A percentile compares a stretch with the other conserved stretches of the same genome.
These are phyloP conservation scores for Myopa testacea DNA, from an alignment of 2,888 invertebrate genomes.

Conservation along the genomic window DNA sequence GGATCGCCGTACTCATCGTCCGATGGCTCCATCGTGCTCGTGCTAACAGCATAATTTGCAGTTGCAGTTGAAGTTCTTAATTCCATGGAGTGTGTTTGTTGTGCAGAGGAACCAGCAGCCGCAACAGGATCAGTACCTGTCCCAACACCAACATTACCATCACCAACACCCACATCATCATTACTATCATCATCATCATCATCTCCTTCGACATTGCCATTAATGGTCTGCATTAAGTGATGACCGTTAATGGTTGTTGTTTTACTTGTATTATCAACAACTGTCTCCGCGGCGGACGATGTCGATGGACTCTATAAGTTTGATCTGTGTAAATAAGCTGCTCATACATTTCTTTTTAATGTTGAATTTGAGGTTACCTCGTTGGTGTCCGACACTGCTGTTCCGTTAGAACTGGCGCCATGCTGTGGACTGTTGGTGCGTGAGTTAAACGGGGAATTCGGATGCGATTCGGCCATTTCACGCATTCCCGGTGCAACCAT, in stretches of 20 bases:
- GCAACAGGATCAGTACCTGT: not conserved
- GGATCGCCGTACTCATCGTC: conserved; percentile 85
- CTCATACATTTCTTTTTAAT: not conserved
- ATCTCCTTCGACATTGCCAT: not conserved
- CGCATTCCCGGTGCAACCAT: conserved; percentile 83
- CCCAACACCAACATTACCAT: not conserved
- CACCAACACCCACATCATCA: not conserved
- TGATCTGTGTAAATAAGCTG: not conserved
- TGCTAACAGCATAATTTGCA: conserved; percentile 35
- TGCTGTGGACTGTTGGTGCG: conserved; percentile 76
- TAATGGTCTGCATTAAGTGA: not conserved
- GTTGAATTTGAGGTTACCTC: conserved; percentile 20
- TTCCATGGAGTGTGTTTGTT: not conserved
- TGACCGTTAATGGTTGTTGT: conserved; percentile 17
- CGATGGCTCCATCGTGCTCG: conserved; percentile 64
- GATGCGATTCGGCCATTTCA: conserved; percentile 77
- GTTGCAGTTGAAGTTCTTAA: not conserved
- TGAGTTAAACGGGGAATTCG: conserved; percentile 78
- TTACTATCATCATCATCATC: not conserved
- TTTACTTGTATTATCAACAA: not conserved
- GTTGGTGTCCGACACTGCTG: conserved; percentile 38
- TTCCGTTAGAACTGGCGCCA: conserved; percentile 52
- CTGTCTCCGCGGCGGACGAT: not conserved
- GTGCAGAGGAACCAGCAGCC: not conserved
- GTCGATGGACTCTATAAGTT: conserved; percentile 15